Evolutionary conservation across 37 sponge, comb jelly and placozoan species (phyloP).

Genomic region (Aphrocallistes beatrix): DNA sequence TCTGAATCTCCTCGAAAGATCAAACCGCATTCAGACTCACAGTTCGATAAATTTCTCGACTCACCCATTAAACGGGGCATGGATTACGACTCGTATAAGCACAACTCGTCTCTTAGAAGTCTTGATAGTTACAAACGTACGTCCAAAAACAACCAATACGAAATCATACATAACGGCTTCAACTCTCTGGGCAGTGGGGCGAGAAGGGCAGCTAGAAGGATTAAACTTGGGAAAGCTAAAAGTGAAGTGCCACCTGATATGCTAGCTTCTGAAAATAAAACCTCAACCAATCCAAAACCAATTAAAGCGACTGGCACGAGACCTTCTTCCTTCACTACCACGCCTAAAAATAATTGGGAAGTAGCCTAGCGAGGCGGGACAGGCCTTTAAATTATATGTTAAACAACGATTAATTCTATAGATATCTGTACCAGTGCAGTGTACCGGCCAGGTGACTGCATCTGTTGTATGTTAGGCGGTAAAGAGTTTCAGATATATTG

Average conservation of each 20-base stretch:
- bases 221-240: neutral
- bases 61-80: too few species aligned
- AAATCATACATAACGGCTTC: neutral
- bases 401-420: neutral
- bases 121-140: neutral
- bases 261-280: neutral
- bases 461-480: too few species aligned
- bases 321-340: neutral
- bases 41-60: too few species aligned
- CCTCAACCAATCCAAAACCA: neutral
- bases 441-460: neutral
- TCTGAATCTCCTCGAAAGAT: neutral
- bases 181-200: neutral
- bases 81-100: neutral
- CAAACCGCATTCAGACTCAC: neutral
- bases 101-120: neutral
- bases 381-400: neutral
- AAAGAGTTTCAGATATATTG: too few species aligned
- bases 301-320: neutral
- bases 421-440: conserved; percentile 15
- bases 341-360: neutral
- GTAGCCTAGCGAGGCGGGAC: neutral
- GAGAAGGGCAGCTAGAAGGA: neutral
- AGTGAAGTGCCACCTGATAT: neutral
- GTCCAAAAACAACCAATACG: neutral